Evolutionary conservation across 2,113 vertebrate species (phyloP), one percentile per base, ranked within the genome.

Genomic region (Synodontis membranacea): DNA sequence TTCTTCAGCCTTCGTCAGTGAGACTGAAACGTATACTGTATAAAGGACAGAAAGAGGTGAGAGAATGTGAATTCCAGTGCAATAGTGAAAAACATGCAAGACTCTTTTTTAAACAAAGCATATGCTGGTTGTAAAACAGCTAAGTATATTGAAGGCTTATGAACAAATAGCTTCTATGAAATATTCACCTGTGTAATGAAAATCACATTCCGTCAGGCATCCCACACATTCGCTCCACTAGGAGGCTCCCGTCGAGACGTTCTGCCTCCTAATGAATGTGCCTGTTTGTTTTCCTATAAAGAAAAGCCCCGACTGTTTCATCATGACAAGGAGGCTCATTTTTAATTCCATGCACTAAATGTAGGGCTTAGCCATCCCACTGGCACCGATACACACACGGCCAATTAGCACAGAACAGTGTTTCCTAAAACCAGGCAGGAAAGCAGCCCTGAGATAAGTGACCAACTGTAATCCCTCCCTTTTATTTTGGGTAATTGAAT

Each of bases 221-320:
- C 31, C 62, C 46, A 25, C 28, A 48, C 70, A 39, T 62, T 0
- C 1, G 21, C 54, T 37, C 70, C 86, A 62, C 44, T 31, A 72
- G 42, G 48, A 66, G 72, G 80, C 60, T 50, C 79, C 23, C 17
- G 37, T 23, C 25, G 64, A 58, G 64, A 81, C 14, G 37, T 28
- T 37, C 81, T 90, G 89, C 42, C 72, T 46, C 23, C 89, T 93
- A 88, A 94, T 94, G 93, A 94, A 94, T 92, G 88, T 89, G 80
- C 84, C 39, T 91, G 88, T 92, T 91, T 94, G 91, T 93, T 87
- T 85, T 91, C 93, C 60, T 86, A 88, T 60, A 80, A 90, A 94
- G 93, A 93, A 94, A 94, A 87, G 94, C 91, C 62, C 84, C 89
- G 93, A 93, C 91, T 95, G 93, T 95, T 91, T 91, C 79, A 66